Evolutionary conservation across 2,797 vertebrate genomes (phyloP), one percentile per base, ranked within the genome.

Genomic region (Rhinella marina): DNA sequence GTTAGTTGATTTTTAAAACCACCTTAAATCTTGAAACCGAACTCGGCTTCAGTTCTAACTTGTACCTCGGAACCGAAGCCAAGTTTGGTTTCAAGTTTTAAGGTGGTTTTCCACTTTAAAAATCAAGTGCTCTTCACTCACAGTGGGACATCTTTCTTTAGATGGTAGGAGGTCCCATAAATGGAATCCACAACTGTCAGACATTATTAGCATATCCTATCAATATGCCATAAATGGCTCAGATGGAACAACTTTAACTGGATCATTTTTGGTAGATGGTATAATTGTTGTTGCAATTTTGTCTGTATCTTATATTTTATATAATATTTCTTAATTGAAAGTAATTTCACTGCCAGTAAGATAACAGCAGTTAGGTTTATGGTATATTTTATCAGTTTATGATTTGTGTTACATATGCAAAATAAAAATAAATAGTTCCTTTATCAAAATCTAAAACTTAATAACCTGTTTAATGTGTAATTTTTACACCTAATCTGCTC

Each of bases 401-500:
- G 14, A 25, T 25, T 8, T 56, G 76, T 19, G 6, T 17, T 52
- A 70, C 66, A 48, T 73, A 73, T 73, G 13, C 52, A 78, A 78
- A 78, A 78, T 78, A 57, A 79, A 79, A 56, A 27, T 16, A 56
- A 57, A 79, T 78, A 78, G 14, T 12, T 19, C 70, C 8, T 48
- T 48, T 19, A 11, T n/a, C 50, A 54, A n/a, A 57, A 27, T 29
- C 52, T 57, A 57, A 56, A 78, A 79, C n/a, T 79, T 56, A 29
- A 79, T 57, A 57, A 79, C n/a, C 76, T 79, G 54, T 19, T 79
- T 79, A 57, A 57, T 79, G 54, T n/a, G 54, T 56, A 21, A 56
- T 79, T 25, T 59, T 50, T 21, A 57, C 16, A 56, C 16, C 25
- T 27, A 79, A 57, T 79, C 23, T 79, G 16, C 7, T 54, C 52